These are phyloP conservation scores for Orthonevra nobilis DNA, from an alignment of 2,888 invertebrate species.

Conservation along the genomic window DNA sequence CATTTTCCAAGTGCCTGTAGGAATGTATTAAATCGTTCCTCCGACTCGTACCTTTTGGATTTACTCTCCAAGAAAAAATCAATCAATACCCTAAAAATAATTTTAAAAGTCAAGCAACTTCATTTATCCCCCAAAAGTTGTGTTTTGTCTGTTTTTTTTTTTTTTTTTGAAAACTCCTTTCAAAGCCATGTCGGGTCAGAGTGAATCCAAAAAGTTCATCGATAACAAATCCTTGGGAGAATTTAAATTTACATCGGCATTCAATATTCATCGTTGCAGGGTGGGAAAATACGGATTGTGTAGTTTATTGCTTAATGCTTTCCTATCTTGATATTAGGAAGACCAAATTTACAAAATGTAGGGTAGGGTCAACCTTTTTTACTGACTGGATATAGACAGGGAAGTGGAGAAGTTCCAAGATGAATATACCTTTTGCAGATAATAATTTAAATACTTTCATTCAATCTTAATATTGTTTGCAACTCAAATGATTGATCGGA, in stretches of 20 bases:
- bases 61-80: neutral
- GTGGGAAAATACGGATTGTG: conserved; percentile 8
- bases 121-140: neutral
- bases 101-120: neutral
- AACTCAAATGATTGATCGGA: too few relatives aligned
- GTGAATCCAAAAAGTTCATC: conserved; percentile 14
- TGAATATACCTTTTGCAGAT: too few relatives aligned
- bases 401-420: too few relatives aligned
- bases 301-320: conserved; percentile 6
- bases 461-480: too few relatives aligned
- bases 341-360: too few relatives aligned
- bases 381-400: too few relatives aligned
- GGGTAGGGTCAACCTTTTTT: too few relatives aligned
- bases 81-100: neutral
- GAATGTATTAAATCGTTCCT: too few relatives aligned
- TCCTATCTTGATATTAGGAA: neutral
- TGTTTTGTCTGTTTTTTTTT: neutral
- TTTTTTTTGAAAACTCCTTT: neutral
- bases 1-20: too few relatives aligned
- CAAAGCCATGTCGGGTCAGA: conserved; percentile 10
- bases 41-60: too few relatives aligned
- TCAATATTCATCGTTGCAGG: conserved; percentile 1
- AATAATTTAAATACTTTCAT: too few relatives aligned
- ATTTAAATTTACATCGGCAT: conserved; percentile 21
- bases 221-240: conserved; percentile 19